These are phyloP conservation scores for Syngnathus rostellatus DNA, from an alignment of 2,797 vertebrate species.

Conservation along the genomic window DNA sequence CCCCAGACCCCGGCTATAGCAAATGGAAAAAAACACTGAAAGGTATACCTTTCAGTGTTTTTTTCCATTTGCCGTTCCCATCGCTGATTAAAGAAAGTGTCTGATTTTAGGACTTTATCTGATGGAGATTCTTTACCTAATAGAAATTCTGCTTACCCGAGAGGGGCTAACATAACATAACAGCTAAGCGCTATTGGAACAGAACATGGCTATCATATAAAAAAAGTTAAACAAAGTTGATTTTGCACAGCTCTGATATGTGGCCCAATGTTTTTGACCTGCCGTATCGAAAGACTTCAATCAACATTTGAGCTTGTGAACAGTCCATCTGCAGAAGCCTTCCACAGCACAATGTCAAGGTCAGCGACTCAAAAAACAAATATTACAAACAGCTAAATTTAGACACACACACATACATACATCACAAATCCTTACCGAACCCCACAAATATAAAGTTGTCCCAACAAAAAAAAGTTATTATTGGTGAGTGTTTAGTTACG, in stretches of 20 bases:
- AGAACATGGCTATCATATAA: too few species aligned
- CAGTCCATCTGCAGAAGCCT: neutral
- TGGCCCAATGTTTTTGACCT: neutral
- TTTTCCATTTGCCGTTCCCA: too few species aligned
- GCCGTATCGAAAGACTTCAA: neutral
- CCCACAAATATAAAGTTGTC: neutral
- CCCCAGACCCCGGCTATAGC: too few species aligned
- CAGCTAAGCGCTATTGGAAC: neutral
- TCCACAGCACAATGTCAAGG: neutral
- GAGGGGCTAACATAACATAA: neutral
- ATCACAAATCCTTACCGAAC: neutral
- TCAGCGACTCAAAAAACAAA: neutral
- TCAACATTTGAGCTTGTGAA: slow-evolving; percentile 1
- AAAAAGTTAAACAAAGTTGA: neutral
- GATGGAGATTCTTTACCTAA: slow-evolving; percentile 16
- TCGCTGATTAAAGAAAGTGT: slow-evolving; percentile 27
- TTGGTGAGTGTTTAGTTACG: neutral
- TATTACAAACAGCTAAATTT: too few species aligned
- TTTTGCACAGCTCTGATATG: neutral
- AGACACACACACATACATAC: too few species aligned
- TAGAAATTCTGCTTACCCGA: too few species aligned
- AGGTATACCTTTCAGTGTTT: too few species aligned
- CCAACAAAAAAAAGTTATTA: neutral
- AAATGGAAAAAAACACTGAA: too few species aligned
- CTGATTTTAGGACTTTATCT: slow-evolving; percentile 35